Evolutionary conservation across 2,797 vertebrate genomes (phyloP).

Genomic region (Myoxocephalus aenaeus): DNA sequence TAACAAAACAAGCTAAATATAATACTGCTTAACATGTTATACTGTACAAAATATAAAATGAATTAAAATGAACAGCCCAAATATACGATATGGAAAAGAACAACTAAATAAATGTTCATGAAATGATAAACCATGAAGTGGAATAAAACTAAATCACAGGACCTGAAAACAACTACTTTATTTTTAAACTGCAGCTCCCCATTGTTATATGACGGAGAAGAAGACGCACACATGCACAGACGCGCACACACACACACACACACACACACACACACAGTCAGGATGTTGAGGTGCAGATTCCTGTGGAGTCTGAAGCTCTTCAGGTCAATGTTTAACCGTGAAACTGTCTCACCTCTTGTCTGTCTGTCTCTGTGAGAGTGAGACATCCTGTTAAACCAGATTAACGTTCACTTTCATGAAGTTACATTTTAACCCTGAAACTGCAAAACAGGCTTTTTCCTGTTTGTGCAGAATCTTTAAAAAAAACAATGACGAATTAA

Average conservation of each 20-base stretch:
- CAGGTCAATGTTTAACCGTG: constrained; percentile 59
- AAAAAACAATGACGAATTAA: too few species aligned
- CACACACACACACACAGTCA: neutral
- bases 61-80: too few species aligned
- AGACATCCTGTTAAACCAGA: neutral
- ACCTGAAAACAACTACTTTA: neutral
- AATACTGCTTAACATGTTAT: too few species aligned
- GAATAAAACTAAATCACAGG: neutral
- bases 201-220: neutral
- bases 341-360: constrained; percentile 22
- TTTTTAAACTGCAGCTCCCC: neutral
- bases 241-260: neutral
- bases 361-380: neutral
- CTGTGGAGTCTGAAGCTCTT: constrained; percentile 59
- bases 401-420: neutral
- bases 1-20: neutral
- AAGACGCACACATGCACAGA: neutral
- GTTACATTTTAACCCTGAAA: too few species aligned
- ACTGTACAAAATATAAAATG: too few species aligned
- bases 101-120: neutral
- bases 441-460: too few species aligned
- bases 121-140: neutral
- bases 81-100: neutral
- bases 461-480: too few species aligned
- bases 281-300: constrained; percentile 19